phyloP scores from a whole-genome alignment of 2,888 invertebrate genomes.

The Ophion ellenae region DNA sequence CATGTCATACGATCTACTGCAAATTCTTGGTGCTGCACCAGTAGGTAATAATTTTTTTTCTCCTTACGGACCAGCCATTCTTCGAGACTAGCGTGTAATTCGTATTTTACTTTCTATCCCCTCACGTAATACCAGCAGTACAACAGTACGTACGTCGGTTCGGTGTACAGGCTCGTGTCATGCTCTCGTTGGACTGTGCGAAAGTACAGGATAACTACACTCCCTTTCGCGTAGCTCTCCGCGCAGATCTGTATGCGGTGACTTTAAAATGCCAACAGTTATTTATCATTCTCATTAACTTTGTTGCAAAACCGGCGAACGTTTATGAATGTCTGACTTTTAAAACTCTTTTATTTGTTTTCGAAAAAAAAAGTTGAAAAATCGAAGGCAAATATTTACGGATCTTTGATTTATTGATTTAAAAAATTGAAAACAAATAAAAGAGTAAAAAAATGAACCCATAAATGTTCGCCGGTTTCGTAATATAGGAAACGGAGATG shows the following conservation, averaged over 20 bases:
- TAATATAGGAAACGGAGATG: too few relatives aligned
- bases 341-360: too few relatives aligned
- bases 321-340: neutral
- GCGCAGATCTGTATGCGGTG: neutral
- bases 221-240: conserved; percentile 44
- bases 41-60: conserved; percentile 42
- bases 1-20: too few relatives aligned
- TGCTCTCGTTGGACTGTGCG: conserved; percentile 44
- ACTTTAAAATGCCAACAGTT: conserved; percentile 16
- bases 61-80: conserved; percentile 12
- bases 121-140: conserved; percentile 68
- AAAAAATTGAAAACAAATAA: too few relatives aligned
- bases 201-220: conserved; percentile 41
- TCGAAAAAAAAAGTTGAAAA: too few relatives aligned
- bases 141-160: conserved; percentile 51
- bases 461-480: too few relatives aligned
- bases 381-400: too few relatives aligned
- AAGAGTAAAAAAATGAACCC: too few relatives aligned
- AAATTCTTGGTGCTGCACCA: conserved; percentile 17
- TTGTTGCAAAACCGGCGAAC: neutral
- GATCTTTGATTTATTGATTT: neutral
- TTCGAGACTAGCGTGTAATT: conserved; percentile 48
- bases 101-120: conserved; percentile 77
- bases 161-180: conserved; percentile 19
- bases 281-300: neutral